Base-by-base conservation (phyloP, 2,113 vertebrate genomes). In the Sterna hirundo region DNA sequence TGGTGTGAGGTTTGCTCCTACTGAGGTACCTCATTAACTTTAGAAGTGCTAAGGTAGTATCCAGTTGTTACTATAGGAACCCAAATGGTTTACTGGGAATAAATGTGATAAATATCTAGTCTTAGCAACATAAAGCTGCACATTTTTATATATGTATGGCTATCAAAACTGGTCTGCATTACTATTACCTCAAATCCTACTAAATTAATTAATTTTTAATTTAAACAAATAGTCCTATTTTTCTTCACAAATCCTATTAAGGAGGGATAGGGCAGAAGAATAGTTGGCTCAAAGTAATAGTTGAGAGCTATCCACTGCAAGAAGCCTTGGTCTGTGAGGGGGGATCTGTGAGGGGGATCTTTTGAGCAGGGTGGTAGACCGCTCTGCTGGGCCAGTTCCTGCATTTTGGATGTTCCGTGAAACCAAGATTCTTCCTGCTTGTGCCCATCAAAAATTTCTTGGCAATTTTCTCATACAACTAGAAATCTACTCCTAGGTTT, bases 331-430 rank as follows among this genome's bases (percentile, higher is more conserved):
- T 69, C 34, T 49, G n/a, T 34, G 36, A 70, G 58, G 13, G 17
- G 4, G 9, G 38, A 42, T 69, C 34, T 49, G n/a, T 34, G 36
- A 70, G 58, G 13, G 17, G 4, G 9, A 42, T 42, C 12, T 78
- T 91, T 60, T 46, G 20, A 23, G 47, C 0, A 0, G 23, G 14
- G 3, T 54, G 18, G 8, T 47, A 25, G 36, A 36, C 13, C 8
- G 40, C 23, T 21, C 16, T 34, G 18, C 17, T n/a, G 38, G 1
- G 4, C 13, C 5, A 72, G 21, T 65, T 65, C 19, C 47, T 65
- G 29, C 26, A 10, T 74, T 86, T 70, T n/a, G 29, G 34, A 13
- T 68, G 23, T 68, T 71, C 27, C 25, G 8, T 13, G 34, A 72
- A 79, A 47, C 5, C 2, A n/a, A 65, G 61, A 9, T 27, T 51